Percentiles rank a stretch among this genome's conserved stretches.
Conservation (phyloP, 37 sponge, comb jelly and placozoan genomes). For the Ephydatia muelleri region DNA sequence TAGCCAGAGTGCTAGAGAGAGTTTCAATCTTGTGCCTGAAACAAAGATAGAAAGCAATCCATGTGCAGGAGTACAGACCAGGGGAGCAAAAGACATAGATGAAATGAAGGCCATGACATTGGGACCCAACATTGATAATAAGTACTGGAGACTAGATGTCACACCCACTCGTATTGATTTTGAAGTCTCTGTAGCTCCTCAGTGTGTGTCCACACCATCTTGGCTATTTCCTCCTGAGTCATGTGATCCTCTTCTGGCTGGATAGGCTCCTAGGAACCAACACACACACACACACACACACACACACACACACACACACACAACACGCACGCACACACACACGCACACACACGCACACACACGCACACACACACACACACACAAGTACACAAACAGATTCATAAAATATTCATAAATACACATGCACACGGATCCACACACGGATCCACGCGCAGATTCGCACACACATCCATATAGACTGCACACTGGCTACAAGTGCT, state of each 20-base stretch:
- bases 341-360: too few species aligned
- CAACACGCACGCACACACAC: too few species aligned
- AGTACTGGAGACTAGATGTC: not conserved
- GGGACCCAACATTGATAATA: too few species aligned
- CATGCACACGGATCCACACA: too few species aligned
- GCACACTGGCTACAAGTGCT: not conserved
- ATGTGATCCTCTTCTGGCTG: conserved; percentile 20
- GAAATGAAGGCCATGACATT: too few species aligned
- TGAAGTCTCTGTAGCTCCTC: conserved; percentile 73
- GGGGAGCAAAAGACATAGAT: not conserved
- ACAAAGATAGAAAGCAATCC: not conserved
- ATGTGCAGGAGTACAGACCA: not conserved
- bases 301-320: too few species aligned
- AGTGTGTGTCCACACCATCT: conserved; percentile 45
- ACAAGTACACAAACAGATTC: too few species aligned
- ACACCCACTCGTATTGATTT: conserved; percentile 70
- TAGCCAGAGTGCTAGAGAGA: conserved; percentile 34
- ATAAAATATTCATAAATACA: too few species aligned
- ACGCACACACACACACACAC: too few species aligned
- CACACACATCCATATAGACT: too few species aligned
- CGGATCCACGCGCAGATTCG: too few species aligned
- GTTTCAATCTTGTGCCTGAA: conserved; percentile 49
- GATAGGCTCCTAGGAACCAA: not conserved
- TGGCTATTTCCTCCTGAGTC: conserved; percentile 51
- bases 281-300: not conserved